Evolutionary conservation across 2,888 invertebrate species (phyloP), one percentile per base, ranked within the genome.

Genomic region (Microdon myrmicae): DNA sequence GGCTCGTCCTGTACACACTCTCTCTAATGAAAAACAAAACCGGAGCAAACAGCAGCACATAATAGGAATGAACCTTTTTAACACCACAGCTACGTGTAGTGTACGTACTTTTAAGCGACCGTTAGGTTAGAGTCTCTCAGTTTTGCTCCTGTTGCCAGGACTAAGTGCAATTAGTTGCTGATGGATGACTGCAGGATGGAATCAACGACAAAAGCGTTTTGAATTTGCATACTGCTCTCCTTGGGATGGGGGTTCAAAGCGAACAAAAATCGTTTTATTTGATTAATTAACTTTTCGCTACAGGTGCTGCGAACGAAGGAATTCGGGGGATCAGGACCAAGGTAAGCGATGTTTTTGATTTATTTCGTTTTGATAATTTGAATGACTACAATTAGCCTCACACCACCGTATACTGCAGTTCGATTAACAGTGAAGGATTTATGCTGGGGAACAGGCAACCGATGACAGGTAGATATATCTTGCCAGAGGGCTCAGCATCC

Each of bases 101-200:
- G 28, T 19, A 8, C 16, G 29, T 19, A 22, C 22, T 22, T 8
- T 22, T 22, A 6, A 35, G 32, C 34, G 25, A 22, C n/a, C 25
- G 49, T 20, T 47, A 1, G 19, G 26, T 17, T 31, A 38, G n/a
- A 26, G 43, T 25, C 29, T 14, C 26, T 7, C 17, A 22, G 41
- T 19, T 19, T 19, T 35, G 9, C 26, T 14, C 25, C 26, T 31
- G 32, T 19, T 53, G 10, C 4, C 9, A 22, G 51, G 37, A 38
- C 35, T 51, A 64, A 66, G 66, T 66, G 66, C 66, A 66, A 59
- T 66, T 66, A 66, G 66, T 59, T 54, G 44, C 56, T 66, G 66
- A 66, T 66, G 54, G 53, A 59, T 66, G 58, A 54, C 29, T 53
- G 59, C 54, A 48, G 66, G 53, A 59, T 48, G 34, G 38, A 59